Base-by-base conservation (phyloP, 92 coral and sea anemone species). In the Porites rus region DNA sequence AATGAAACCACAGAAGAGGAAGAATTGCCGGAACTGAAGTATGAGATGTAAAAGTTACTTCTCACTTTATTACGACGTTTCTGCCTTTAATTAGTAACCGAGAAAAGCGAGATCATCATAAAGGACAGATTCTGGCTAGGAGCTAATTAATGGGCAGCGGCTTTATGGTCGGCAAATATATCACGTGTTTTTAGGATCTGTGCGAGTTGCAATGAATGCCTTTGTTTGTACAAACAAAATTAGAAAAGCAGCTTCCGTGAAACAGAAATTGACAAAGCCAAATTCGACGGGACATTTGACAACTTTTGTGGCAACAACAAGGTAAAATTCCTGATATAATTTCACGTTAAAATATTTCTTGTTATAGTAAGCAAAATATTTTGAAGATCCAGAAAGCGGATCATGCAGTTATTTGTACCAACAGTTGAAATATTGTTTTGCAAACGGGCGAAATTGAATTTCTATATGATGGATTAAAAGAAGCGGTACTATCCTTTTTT, bases 181-280 rank as follows among this genome's bases (percentile, higher is more conserved):
- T 78, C 25, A 46, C 72, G 24, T 46, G 5, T 67, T 67, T 22
- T 13, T 4, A 6, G 8, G 53, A 61, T 18, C 38, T 20, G 31
- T 20, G 46, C 43, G 50, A 46, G 62, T 43, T 64, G 83, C 13
- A 22, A 16, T 60, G 18, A 17, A 31, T 50, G 28, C 11, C 52
- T 24, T 58, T 76, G 80, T 16, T 76, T 76, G 67, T 25, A 61
- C 51, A 63, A 78, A 62, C n/a, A 17, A 9, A 46, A 43, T 7
- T 46, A 14, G 20, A 13, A 24, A 64, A 50, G n/a, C 12, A 18
- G 72, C 50, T 46, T 62, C 64, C 72, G 20, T 78, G 67, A 12
- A 20, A 21, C 67, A 17, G 52, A 76, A 56, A 76, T 76, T 76
- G 80, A 24, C 24, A 60, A 28, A 76, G 80, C 80, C 51, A 76